A percentile compares a stretch with the other conserved stretches of the same genome.
These are phyloP conservation scores for Gila orcuttii DNA, from an alignment of 2,113 vertebrate genomes.

Conservation along the genomic window DNA sequence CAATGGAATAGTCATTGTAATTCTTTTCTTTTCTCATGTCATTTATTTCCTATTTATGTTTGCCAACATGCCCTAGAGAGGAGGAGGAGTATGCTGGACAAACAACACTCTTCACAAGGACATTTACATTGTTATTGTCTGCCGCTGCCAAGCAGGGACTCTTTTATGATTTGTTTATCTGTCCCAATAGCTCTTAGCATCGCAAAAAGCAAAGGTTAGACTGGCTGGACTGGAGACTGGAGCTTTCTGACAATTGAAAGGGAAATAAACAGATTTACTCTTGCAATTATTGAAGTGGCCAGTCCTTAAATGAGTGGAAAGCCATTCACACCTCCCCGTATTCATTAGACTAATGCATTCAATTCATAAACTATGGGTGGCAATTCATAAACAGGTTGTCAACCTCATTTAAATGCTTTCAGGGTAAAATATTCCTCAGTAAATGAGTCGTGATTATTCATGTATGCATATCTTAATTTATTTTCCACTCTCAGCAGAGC, in stretches of 20 bases:
- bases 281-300: conserved; percentile 21
- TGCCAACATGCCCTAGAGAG: neutral
- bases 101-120: conserved; percentile 23
- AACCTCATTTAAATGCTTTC: conserved; percentile 63
- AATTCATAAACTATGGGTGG: conserved; percentile 59
- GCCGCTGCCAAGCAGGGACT: conserved; percentile 46
- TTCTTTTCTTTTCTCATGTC: neutral
- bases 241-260: conserved; percentile 8
- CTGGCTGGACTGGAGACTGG: neutral
- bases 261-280: conserved; percentile 44
- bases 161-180: conserved; percentile 59
- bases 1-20: neutral
- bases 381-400: conserved; percentile 60
- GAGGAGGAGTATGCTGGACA: neutral
- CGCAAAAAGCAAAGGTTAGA: conserved; percentile 59
- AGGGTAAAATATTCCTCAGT: conserved; percentile 52
- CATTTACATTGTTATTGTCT: conserved; percentile 55
- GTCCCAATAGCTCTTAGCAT: conserved; percentile 58
- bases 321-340: conserved; percentile 22
- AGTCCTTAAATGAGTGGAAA: conserved; percentile 51
- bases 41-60: conserved; percentile 1
- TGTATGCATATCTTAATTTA: conserved; percentile 64
- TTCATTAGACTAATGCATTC: conserved; percentile 60
- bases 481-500: conserved; percentile 55
- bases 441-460: conserved; percentile 60